phyloP scores from a whole-genome alignment of 2,113 vertebrate genomes.

The Crotalus horridus region DNA sequence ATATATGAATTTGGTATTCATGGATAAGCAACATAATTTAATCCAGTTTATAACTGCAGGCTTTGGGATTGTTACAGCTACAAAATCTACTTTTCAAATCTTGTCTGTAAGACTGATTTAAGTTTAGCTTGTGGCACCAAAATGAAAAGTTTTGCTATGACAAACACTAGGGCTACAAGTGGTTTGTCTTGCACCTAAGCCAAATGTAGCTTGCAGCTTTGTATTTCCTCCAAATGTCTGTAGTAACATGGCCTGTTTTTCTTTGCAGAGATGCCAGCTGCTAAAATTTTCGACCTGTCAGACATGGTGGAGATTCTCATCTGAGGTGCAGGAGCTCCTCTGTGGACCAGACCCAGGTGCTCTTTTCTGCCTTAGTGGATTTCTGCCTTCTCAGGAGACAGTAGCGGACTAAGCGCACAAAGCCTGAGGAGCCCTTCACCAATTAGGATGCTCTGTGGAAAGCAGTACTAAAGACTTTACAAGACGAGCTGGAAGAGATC shows the following conservation, averaged over 20 bases:
- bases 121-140: neutral
- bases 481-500: neutral
- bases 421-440: neutral
- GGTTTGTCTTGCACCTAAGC: neutral
- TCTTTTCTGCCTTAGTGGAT: neutral
- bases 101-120: neutral
- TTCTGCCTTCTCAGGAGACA: neutral
- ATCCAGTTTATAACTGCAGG: neutral
- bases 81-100: neutral
- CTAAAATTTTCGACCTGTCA: conserved; percentile 62
- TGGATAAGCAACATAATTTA: neutral
- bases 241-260: neutral
- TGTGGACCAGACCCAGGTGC: neutral
- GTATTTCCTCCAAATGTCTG: neutral
- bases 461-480: neutral
- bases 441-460: neutral
- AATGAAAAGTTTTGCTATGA: neutral
- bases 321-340: conserved; percentile 47
- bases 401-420: neutral
- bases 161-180: neutral
- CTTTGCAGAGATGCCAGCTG: conserved; percentile 57
- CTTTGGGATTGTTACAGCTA: neutral
- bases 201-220: neutral
- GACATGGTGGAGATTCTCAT: conserved; percentile 81
- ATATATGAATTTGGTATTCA: neutral